phyloP scores from a whole-genome alignment of 2,113 vertebrate species.

The Probosciger aterrimus region DNA sequence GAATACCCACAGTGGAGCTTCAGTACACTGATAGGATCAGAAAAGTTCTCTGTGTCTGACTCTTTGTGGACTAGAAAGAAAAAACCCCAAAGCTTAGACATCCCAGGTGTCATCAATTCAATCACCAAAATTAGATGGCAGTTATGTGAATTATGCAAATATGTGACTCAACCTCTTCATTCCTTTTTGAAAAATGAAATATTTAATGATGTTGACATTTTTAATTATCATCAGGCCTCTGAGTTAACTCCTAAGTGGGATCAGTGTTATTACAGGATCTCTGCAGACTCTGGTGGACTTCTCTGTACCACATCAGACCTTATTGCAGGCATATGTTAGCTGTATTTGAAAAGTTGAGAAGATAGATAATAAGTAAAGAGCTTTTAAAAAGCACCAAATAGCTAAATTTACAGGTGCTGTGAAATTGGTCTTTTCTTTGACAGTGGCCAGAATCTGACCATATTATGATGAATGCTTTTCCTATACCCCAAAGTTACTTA shows the following conservation, averaged over 20 bases:
- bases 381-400: not conserved
- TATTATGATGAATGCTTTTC: not conserved
- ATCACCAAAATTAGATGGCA: slow-evolving; percentile 41
- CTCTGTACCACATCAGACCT: not conserved
- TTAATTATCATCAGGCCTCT: slow-evolving; percentile 30
- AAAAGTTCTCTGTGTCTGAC: not conserved
- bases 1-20: not conserved
- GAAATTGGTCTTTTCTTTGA: not conserved
- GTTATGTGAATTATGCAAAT: slow-evolving; percentile 54
- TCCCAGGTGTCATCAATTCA: slow-evolving; percentile 47
- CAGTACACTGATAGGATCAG: not conserved
- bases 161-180: not conserved
- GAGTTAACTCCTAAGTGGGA: slow-evolving; percentile 16
- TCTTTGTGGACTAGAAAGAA: not conserved
- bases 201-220: slow-evolving; percentile 62
- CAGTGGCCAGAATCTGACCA: not conserved
- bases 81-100: not conserved
- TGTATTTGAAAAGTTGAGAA: not conserved
- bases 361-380: not conserved
- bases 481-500: not conserved
- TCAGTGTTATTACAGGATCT: slow-evolving; percentile 2
- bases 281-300: not conserved
- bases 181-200: slow-evolving; percentile 39
- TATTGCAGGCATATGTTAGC: not conserved
- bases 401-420: not conserved